Conservation (phyloP, 2,888 invertebrate species). For the Cheilosia impressa region DNA sequence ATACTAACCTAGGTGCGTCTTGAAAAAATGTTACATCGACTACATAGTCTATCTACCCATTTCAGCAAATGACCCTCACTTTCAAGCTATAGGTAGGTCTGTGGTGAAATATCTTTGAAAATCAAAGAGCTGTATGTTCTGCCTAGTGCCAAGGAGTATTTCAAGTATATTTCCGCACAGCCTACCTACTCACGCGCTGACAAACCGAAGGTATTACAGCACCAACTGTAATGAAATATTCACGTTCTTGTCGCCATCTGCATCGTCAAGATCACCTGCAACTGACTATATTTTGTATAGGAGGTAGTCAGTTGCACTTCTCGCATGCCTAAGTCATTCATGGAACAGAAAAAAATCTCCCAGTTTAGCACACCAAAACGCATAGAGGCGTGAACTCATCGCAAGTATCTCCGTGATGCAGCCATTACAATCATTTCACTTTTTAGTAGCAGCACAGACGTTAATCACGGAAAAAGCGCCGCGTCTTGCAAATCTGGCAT, state of each 20-base stretch:
- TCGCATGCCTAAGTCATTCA: constrained; percentile 51
- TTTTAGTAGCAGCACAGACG: constrained; percentile 68
- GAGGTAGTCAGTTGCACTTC: constrained; percentile 19
- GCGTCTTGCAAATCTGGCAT: constrained; percentile 62
- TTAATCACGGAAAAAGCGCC: constrained; percentile 67
- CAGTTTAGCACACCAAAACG: constrained; percentile 23
- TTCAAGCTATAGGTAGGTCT: too few species aligned
- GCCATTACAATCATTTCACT: constrained; percentile 46
- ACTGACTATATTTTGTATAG: constrained; percentile 6
- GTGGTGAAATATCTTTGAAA: too few species aligned
- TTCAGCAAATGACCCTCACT: too few species aligned
- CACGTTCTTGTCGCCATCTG: constrained; percentile 53
- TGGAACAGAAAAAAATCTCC: constrained; percentile 8
- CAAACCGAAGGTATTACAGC: neutral
- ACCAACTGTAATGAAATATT: constrained; percentile 50
- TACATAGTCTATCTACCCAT: too few species aligned
- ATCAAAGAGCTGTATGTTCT: too few species aligned
- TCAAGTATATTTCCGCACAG: neutral
- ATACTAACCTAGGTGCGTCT: too few species aligned
- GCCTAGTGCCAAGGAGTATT: too few species aligned
- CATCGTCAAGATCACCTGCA: constrained; percentile 57
- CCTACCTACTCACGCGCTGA: neutral
- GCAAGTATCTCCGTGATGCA: constrained; percentile 18
- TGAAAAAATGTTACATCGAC: too few species aligned
- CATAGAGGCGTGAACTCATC: constrained; percentile 57